Conservation (phyloP, 2,113 vertebrate genomes). For the Tilapia sparmanii region DNA sequence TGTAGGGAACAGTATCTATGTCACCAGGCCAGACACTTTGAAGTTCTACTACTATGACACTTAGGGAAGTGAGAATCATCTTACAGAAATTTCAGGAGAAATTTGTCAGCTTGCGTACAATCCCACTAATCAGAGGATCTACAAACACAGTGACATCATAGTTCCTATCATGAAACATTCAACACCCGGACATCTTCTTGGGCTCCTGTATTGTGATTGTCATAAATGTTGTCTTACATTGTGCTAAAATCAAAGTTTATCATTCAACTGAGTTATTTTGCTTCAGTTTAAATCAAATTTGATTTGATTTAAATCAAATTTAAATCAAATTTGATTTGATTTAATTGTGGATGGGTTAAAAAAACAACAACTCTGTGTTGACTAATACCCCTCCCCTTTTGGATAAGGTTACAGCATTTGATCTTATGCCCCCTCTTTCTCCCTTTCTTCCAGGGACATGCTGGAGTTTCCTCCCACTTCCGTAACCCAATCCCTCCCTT, state of each 20-base stretch:
- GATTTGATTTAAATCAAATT: neutral
- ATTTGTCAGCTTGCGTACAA: conserved; percentile 69
- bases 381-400: neutral
- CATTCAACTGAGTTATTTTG: neutral
- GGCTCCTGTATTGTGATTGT: neutral
- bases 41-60: conserved; percentile 68
- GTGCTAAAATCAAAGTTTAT: neutral
- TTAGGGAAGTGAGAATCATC: conserved; percentile 37
- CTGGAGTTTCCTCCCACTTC: neutral
- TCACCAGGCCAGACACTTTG: conserved; percentile 35
- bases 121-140: conserved; percentile 69
- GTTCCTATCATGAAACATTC: conserved; percentile 25
- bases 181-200: neutral
- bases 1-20: conserved; percentile 62
- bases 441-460: neutral
- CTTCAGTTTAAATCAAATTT: neutral
- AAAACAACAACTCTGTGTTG: neutral
- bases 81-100: conserved; percentile 65
- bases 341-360: neutral
- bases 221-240: neutral
- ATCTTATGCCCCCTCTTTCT: neutral
- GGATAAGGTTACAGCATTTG: neutral
- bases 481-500: conserved; percentile 38
- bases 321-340: neutral
- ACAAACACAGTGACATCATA: conserved; percentile 37